Conservation (phyloP, 1,140 invertebrate species). For the Augochlora pura region DNA sequence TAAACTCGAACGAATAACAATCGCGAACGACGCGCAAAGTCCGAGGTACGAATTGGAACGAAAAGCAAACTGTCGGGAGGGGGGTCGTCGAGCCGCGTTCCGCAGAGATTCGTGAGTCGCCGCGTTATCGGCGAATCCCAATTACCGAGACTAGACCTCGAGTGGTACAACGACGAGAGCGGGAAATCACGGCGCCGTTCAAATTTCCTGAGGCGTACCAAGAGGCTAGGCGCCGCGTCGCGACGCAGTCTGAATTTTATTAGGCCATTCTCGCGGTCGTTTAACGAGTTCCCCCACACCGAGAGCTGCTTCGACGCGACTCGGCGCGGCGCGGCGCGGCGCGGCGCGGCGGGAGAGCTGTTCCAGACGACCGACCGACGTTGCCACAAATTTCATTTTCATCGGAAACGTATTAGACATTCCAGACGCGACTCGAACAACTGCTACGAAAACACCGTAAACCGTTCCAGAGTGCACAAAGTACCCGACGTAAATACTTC, state of each 20-base stretch:
- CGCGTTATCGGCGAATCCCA: constrained; percentile 26
- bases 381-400: constrained; percentile 42
- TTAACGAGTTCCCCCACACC: constrained; percentile 32
- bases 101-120: neutral
- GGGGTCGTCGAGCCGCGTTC: neutral
- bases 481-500: no score
- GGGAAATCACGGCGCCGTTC: constrained; percentile 37
- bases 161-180: constrained; percentile 3
- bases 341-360: constrained; percentile 24
- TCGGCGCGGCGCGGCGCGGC: neutral
- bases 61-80: neutral
- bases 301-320: constrained; percentile 39
- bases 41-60: no score
- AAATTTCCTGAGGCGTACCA: constrained; percentile 38
- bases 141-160: constrained; percentile 17
- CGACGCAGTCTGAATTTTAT: constrained; percentile 14
- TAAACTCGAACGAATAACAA: no score
- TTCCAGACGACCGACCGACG: neutral
- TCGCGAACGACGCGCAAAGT: no score
- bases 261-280: constrained; percentile 25
- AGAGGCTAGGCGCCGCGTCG: constrained; percentile 9
- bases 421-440: no score
- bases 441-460: no score
- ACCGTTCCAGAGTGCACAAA: no score
- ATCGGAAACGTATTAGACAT: neutral